Evolutionary conservation across 2,113 vertebrate genomes (phyloP).

Genomic region (Mixornis gularis): DNA sequence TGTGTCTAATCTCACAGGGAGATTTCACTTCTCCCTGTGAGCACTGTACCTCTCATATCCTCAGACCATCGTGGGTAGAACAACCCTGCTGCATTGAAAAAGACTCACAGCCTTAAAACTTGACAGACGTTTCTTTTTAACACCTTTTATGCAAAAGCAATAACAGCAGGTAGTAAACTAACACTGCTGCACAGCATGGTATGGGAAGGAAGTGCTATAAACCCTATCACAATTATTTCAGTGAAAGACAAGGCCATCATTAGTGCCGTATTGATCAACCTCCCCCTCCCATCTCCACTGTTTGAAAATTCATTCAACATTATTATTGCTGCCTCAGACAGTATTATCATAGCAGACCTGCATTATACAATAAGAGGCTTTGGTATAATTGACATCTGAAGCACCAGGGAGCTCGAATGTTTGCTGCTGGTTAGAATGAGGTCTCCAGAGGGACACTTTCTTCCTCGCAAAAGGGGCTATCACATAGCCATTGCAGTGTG

Average conservation of each 20-base stretch:
- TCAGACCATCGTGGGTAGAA: conserved; percentile 3
- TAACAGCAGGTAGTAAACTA: conserved; percentile 58
- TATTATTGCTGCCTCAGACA: conserved; percentile 36
- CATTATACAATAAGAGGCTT: conserved; percentile 53
- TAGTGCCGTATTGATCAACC: conserved; percentile 27
- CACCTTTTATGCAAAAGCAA: conserved; percentile 51
- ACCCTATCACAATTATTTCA: conserved; percentile 39
- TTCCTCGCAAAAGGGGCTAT: conserved; percentile 19
- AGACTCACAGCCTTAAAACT: conserved; percentile 37
- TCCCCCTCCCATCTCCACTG: conserved; percentile 17
- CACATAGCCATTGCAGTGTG: not conserved
- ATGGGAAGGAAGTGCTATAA: conserved; percentile 48
- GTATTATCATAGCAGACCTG: conserved; percentile 47
- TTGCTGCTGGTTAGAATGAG: conserved; percentile 7
- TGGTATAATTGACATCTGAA: conserved; percentile 57
- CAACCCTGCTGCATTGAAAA: not conserved
- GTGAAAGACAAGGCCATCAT: conserved; percentile 40
- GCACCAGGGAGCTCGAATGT: conserved; percentile 16
- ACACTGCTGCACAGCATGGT: conserved; percentile 25
- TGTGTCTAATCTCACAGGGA: not conserved
- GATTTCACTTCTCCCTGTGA: not conserved
- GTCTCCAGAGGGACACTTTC: conserved; percentile 18
- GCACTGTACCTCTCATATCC: not conserved
- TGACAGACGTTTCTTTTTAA: conserved; percentile 57
- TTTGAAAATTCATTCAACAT: conserved; percentile 50